Percentiles rank a stretch among this genome's conserved stretches.
phyloP scores from a whole-genome alignment of 2,888 invertebrate species.

The Gari tellinella region DNA sequence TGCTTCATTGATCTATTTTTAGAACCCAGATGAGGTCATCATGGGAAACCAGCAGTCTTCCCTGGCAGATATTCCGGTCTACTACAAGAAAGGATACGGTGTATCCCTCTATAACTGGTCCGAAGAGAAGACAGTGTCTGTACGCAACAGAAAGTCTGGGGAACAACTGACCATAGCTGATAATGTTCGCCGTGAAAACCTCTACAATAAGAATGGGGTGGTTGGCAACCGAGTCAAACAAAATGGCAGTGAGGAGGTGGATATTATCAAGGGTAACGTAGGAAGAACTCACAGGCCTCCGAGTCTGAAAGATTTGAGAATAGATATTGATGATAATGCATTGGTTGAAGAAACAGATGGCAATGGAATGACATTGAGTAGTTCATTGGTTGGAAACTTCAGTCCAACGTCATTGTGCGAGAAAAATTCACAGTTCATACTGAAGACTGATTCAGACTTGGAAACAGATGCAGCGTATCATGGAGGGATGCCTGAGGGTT shows the following conservation, averaged over 20 bases:
- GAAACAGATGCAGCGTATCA: constrained; percentile 7
- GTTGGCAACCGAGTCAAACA: constrained; percentile 7
- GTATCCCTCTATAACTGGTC: constrained; percentile 48
- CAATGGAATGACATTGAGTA: constrained; percentile 43
- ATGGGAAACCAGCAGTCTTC: constrained; percentile 61
- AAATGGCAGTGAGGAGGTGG: constrained; percentile 14
- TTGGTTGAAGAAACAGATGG: constrained; percentile 44
- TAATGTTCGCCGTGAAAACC: constrained; percentile 25
- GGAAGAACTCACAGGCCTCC: not conserved
- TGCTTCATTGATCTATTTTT: constrained; percentile 6
- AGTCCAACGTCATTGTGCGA: constrained; percentile 75
- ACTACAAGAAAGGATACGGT: constrained; percentile 48
- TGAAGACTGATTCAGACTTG: constrained; percentile 19
- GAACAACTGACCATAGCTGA: constrained; percentile 7
- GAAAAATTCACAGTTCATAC: constrained; percentile 56
- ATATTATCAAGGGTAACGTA: not conserved
- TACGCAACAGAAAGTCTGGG: constrained; percentile 45
- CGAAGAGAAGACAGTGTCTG: constrained; percentile 8
- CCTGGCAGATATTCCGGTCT: constrained; percentile 54
- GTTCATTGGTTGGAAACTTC: constrained; percentile 76
- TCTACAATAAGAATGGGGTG: constrained; percentile 25
- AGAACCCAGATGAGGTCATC: constrained; percentile 37
- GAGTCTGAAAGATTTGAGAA: constrained; percentile 34
- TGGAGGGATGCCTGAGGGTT: not conserved
- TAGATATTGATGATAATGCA: constrained; percentile 54